These are phyloP conservation scores for Rhizoglyphus robini DNA, from an alignment of 1,140 invertebrate genomes.

Conservation along the genomic window DNA sequence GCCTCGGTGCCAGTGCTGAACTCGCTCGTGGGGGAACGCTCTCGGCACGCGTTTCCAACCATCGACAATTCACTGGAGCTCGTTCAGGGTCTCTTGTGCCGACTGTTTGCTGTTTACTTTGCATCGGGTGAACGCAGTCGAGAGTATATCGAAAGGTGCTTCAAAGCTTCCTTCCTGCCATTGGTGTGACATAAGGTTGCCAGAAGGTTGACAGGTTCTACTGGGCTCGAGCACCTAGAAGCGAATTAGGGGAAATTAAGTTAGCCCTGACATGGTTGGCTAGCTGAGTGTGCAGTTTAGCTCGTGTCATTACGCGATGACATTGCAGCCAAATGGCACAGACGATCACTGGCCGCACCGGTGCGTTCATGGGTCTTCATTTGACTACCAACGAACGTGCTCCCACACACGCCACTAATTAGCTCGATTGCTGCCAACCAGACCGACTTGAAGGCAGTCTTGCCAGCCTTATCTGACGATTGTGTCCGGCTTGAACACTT, in stretches of 20 bases:
- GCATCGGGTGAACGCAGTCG: neutral
- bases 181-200: slow-evolving; percentile 1
- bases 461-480: no score
- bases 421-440: no score
- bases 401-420: no score
- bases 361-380: no score
- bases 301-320: neutral
- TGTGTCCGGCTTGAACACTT: no score
- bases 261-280: slow-evolving; percentile 1
- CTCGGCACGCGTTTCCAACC: neutral
- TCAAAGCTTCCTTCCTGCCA: slow-evolving; percentile 11
- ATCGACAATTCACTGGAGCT: neutral
- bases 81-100: neutral
- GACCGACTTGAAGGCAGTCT: no score
- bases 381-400: no score
- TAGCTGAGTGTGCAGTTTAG: neutral
- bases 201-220: slow-evolving; percentile 9
- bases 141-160: no score
- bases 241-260: neutral
- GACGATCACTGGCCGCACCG: no score
- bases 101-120: neutral
- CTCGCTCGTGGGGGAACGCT: neutral
- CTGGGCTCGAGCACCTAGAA: neutral
- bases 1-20: no score
- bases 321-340: no score